Evolutionary conservation across 1,140 invertebrate species (phyloP).

Genomic region (Drosophila ercepeae): DNA sequence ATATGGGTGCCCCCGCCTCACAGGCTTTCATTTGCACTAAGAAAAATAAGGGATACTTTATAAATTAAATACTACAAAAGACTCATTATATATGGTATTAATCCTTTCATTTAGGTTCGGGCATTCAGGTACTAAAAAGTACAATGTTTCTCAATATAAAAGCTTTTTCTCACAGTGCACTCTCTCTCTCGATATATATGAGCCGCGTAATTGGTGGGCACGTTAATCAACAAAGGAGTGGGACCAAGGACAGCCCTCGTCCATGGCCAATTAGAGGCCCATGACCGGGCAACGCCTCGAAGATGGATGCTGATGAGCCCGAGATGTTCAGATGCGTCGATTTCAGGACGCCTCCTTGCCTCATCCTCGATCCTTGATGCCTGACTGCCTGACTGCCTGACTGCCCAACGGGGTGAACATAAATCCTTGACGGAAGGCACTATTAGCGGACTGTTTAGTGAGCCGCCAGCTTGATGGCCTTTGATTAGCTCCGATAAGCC

Average conservation of each 20-base stretch:
- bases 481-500: slow-evolving; percentile 61
- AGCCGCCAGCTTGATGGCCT: slow-evolving; percentile 58
- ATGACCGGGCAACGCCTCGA: slow-evolving; percentile 62
- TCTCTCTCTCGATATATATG: slow-evolving; percentile 55
- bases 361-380: slow-evolving; percentile 21
- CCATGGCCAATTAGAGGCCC: slow-evolving; percentile 71
- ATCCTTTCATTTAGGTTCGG: too few species aligned
- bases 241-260: slow-evolving; percentile 23
- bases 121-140: too few species aligned
- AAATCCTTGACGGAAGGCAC: slow-evolving; percentile 65
- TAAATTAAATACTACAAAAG: background rate
- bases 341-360: background rate
- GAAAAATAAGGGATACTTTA: background rate
- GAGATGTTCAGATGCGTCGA: slow-evolving; percentile 19
- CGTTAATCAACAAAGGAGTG: slow-evolving; percentile 72
- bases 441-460: slow-evolving; percentile 70
- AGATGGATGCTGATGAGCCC: slow-evolving; percentile 74
- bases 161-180: background rate
- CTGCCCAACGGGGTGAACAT: slow-evolving; percentile 43
- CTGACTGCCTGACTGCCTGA: slow-evolving; percentile 32
- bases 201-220: slow-evolving; percentile 78
- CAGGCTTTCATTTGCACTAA: background rate
- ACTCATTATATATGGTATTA: too few species aligned
- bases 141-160: too few species aligned
- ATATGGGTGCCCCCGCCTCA: slow-evolving; percentile 41